phyloP scores from a whole-genome alignment of 2,888 invertebrate species.

The Anagyrus pseudococci region DNA sequence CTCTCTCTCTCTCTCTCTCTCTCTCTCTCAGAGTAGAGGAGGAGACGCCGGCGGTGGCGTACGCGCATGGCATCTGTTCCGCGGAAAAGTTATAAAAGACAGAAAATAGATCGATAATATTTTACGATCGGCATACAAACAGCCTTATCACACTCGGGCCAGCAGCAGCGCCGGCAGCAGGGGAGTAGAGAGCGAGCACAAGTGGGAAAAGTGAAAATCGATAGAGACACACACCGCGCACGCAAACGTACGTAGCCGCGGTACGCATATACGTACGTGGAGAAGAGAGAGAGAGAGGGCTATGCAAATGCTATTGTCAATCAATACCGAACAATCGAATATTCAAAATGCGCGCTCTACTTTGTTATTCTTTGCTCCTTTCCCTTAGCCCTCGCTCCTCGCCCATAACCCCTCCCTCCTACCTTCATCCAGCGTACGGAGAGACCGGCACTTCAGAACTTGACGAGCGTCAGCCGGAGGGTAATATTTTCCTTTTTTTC shows the following conservation, averaged over 20 bases:
- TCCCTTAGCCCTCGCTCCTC: too few species aligned
- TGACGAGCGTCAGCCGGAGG: too few species aligned
- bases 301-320: constrained; percentile 29
- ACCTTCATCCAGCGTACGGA: too few species aligned
- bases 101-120: constrained; percentile 31
- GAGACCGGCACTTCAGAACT: too few species aligned
- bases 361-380: too few species aligned
- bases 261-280: too few species aligned
- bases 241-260: too few species aligned
- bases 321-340: constrained; percentile 32
- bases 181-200: too few species aligned
- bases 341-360: constrained; percentile 23
- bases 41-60: not conserved
- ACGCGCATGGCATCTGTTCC: too few species aligned
- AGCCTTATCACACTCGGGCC: constrained; percentile 25
- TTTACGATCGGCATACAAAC: constrained; percentile 35
- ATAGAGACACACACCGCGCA: constrained; percentile 8
- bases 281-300: too few species aligned
- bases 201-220: constrained; percentile 35
- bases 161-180: not conserved
- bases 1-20: not conserved
- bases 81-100: not conserved
- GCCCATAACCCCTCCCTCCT: too few species aligned
- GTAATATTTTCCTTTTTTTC: too few species aligned
- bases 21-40: not conserved